Evolutionary conservation across 2,113 vertebrate genomes (phyloP).

Genomic region (Coturnix japonica): DNA sequence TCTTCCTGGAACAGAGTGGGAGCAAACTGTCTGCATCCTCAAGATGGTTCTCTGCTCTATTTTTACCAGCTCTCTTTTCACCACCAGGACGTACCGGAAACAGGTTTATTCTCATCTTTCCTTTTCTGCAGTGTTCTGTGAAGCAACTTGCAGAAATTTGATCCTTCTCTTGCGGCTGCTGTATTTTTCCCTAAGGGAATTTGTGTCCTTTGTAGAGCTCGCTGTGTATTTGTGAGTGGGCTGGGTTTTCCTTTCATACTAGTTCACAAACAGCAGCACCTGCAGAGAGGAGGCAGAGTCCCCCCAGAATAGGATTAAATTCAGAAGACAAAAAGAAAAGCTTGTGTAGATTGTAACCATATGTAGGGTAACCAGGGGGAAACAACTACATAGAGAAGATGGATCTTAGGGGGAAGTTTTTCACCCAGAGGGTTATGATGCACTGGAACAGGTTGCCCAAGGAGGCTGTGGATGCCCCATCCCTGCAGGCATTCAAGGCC

Average conservation of each 20-base stretch:
- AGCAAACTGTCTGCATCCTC: slow-evolving; percentile 39
- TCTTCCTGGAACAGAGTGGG: slow-evolving; percentile 11
- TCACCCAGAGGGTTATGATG: too few relatives aligned
- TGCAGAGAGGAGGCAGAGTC: not conserved
- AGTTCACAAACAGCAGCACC: not conserved
- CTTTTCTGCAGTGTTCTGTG: not conserved
- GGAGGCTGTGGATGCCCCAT: too few relatives aligned
- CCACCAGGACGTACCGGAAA: slow-evolving; percentile 38
- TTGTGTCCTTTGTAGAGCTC: not conserved
- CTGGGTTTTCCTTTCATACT: not conserved
- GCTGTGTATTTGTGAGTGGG: not conserved
- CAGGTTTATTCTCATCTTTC: slow-evolving; percentile 59
- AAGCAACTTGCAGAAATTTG: not conserved
- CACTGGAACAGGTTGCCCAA: too few relatives aligned
- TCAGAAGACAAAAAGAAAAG: not conserved
- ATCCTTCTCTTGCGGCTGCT: slow-evolving; percentile 5
- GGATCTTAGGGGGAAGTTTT: too few relatives aligned
- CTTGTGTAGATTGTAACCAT: not conserved
- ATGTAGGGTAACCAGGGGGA: not conserved
- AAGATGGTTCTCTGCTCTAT: slow-evolving; percentile 44
- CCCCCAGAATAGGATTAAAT: not conserved
- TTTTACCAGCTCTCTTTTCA: slow-evolving; percentile 64
- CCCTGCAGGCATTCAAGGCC: too few relatives aligned
- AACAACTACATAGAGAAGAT: not conserved
- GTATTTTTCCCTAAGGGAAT: not conserved